Evolutionary conservation across 2,888 invertebrate species (phyloP), one percentile per base, ranked within the genome.

Genomic region (Cryptosula pallasiana): DNA sequence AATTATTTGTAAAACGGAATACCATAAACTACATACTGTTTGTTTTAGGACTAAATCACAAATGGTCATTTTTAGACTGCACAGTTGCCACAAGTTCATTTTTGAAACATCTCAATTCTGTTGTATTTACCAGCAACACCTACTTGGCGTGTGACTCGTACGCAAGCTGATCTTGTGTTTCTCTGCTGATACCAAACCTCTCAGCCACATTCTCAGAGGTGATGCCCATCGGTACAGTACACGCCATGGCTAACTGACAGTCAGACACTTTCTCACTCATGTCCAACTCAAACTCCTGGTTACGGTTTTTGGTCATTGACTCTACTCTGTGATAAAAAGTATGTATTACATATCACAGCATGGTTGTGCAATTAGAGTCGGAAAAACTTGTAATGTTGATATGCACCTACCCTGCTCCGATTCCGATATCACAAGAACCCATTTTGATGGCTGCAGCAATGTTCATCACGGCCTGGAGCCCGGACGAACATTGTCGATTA

Each of bases 181-280:
- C 76, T 57, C 82, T 73, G 20, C 78, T 76, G 1, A 83, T 76
- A 20, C 80, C 80, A 75, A 76, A 83, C 72, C 76, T 77, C 71
- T 78, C 79, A 16, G 83, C 82, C 5, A 83, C 82, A 78, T 82
- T 83, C 74, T 83, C 83, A n/a, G 83, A 82, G 25, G 83, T 83
- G 34, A 82, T 80, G n/a, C 83, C 83, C 83, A 83, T 83, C 3
- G 83, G 82, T 35, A 81, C 76, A 3, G 82, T 76, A 34, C 78
- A 75, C 55, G 80, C 78, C 58, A 69, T 75, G 1, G 82, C 81
- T 63, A 75, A 72, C 45, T 81, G 77, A 69, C 74, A 55, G 16
- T 81, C 82, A 71, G 77, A 75, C 20, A 80, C 74, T 72, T 75
- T 78, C 0, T 81, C 81, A 73, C 82, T 82, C 2, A 79, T 34